These are phyloP conservation scores for Crioceris asparagi DNA, from an alignment of 2,888 invertebrate species.

Conservation along the genomic window DNA sequence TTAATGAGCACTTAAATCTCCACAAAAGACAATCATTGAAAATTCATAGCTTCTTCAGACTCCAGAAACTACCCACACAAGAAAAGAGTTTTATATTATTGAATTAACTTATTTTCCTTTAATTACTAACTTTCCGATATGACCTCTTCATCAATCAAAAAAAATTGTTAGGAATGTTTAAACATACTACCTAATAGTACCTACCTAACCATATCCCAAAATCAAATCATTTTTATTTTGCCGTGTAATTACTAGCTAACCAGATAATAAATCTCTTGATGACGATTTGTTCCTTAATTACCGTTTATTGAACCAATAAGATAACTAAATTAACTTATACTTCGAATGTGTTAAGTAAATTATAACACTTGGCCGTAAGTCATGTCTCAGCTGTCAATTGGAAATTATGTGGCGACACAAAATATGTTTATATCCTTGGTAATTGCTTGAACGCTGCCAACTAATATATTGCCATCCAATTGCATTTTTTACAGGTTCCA, in stretches of 20 bases:
- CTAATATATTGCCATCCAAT: constrained; percentile 1
- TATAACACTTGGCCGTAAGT: constrained; percentile 15
- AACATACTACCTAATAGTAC: too few relatives aligned
- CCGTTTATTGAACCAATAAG: constrained; percentile 18
- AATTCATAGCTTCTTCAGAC: too few relatives aligned
- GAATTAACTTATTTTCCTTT: too few relatives aligned
- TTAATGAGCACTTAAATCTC: too few relatives aligned
- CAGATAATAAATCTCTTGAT: constrained; percentile 14
- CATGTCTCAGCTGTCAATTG: constrained; percentile 16
- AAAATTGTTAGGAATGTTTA: too few relatives aligned
- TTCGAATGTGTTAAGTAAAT: constrained; percentile 18
- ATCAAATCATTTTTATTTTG: not conserved
- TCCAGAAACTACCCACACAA: too few relatives aligned
- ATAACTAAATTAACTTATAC: constrained; percentile 18
- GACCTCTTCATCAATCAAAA: too few relatives aligned
- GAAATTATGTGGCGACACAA: constrained; percentile 16
- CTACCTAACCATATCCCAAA: too few relatives aligned
- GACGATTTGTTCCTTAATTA: constrained; percentile 19
- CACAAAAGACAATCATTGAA: too few relatives aligned
- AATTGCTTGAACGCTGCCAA: constrained; percentile 7
- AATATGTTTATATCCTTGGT: constrained; percentile 12
- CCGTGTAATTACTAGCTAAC: not conserved
- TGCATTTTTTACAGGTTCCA: too few relatives aligned
- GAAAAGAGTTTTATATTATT: too few relatives aligned
- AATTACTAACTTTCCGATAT: too few relatives aligned